Evolutionary conservation across 2,797 vertebrate species (phyloP).

Genomic region (Falco peregrinus): DNA sequence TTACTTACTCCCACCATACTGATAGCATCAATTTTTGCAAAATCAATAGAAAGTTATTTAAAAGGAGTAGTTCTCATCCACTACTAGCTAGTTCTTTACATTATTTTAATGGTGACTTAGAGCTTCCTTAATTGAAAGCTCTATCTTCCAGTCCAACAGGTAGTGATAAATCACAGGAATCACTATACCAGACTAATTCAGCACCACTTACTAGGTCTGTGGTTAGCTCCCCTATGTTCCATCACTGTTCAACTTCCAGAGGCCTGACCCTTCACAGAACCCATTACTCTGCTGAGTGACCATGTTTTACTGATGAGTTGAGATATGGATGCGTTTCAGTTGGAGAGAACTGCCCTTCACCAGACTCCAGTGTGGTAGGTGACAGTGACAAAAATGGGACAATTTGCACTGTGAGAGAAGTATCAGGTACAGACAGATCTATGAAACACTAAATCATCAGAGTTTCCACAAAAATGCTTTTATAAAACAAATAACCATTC

Average conservation of each 20-base stretch:
- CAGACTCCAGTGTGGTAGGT: background rate
- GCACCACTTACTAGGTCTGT: background rate
- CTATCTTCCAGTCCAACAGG: conserved; percentile 8
- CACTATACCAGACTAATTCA: background rate
- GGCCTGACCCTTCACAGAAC: background rate
- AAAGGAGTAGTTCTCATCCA: conserved; percentile 12
- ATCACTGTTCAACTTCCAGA: background rate
- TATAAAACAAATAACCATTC: background rate
- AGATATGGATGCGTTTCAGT: background rate
- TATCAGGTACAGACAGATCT: background rate
- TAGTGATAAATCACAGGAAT: background rate
- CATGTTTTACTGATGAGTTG: background rate
- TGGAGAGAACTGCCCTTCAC: background rate
- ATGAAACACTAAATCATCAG: background rate
- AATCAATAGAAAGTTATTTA: conserved; percentile 55
- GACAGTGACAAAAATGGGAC: background rate
- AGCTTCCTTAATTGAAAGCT: conserved; percentile 3
- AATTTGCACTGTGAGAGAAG: background rate
- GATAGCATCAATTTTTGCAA: conserved; percentile 19
- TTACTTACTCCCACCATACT: conserved; percentile 32
- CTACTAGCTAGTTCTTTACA: background rate
- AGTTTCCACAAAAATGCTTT: background rate
- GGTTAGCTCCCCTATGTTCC: background rate
- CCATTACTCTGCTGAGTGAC: background rate
- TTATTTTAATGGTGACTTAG: conserved; percentile 28